phyloP scores from a whole-genome alignment of 2,797 vertebrate genomes.

The Sebastes diploproa region DNA sequence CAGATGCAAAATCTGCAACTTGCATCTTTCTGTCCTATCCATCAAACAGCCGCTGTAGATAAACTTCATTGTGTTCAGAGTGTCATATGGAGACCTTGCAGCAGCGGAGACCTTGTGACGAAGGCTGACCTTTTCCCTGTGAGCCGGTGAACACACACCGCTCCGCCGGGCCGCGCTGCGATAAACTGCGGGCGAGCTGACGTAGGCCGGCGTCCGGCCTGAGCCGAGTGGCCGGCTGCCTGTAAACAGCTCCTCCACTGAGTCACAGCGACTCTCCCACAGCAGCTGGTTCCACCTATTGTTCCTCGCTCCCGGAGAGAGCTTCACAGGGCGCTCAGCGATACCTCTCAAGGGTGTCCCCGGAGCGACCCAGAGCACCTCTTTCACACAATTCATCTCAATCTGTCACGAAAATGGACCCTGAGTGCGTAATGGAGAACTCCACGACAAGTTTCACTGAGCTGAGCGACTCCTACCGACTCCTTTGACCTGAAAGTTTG shows the following conservation, averaged over 20 bases:
- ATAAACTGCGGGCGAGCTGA: slow-evolving; percentile 34
- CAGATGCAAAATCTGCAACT: too few relatives aligned
- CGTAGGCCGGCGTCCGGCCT: slow-evolving; percentile 53
- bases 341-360: slow-evolving; percentile 75
- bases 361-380: slow-evolving; percentile 39
- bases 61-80: slow-evolving; percentile 30
- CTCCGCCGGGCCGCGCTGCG: neutral
- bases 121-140: slow-evolving; percentile 13
- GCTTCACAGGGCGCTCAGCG: slow-evolving; percentile 47
- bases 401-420: neutral
- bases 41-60: slow-evolving; percentile 17
- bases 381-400: slow-evolving; percentile 61
- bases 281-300: slow-evolving; percentile 84
- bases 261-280: slow-evolving; percentile 64
- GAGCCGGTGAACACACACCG: neutral
- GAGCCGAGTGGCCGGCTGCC: slow-evolving; percentile 24
- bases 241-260: slow-evolving; percentile 72
- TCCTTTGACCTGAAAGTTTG: neutral
- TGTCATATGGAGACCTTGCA: slow-evolving; percentile 11
- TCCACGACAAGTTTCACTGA: neutral
- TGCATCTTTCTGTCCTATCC: neutral
- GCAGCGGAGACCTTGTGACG: slow-evolving; percentile 4
- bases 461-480: neutral
- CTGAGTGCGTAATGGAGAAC: neutral
- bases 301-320: slow-evolving; percentile 62